A percentile compares a stretch with the other conserved stretches of the same genome.
phyloP scores from a whole-genome alignment of 2,888 invertebrate genomes.

The Thymelicus acteon region DNA sequence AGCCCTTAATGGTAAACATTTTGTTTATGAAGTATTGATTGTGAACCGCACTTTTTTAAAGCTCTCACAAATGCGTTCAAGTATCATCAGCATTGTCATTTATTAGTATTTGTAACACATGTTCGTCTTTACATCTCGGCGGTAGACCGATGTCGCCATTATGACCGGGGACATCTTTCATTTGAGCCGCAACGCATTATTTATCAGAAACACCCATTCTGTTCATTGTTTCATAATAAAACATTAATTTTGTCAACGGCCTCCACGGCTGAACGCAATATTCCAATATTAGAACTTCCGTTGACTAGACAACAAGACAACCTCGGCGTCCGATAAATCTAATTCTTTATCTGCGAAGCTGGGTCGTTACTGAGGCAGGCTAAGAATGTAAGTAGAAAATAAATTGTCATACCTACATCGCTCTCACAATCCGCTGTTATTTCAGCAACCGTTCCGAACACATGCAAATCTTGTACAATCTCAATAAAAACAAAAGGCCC shows the following conservation, averaged over 20 bases:
- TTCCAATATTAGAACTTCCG: constrained; percentile 81
- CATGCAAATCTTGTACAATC: constrained; percentile 71
- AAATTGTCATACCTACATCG: constrained; percentile 55
- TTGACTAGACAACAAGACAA: constrained; percentile 59
- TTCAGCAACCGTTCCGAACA: constrained; percentile 57
- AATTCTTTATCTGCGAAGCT: constrained; percentile 50
- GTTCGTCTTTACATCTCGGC: constrained; percentile 52
- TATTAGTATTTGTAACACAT: constrained; percentile 51
- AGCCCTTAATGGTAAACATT: neutral
- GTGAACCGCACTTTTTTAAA: neutral
- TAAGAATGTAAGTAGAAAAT: constrained; percentile 54
- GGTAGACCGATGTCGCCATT: constrained; percentile 57
- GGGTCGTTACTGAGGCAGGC: constrained; percentile 39
- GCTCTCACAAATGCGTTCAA: constrained; percentile 38
- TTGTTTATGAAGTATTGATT: constrained; percentile 15
- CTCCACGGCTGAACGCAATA: constrained; percentile 64
- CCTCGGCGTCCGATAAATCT: constrained; percentile 55
- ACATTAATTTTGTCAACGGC: constrained; percentile 81
- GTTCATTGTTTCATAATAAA: constrained; percentile 83
- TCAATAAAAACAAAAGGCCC: constrained; percentile 72
- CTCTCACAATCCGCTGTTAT: constrained; percentile 47
- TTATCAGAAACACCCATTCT: constrained; percentile 72
- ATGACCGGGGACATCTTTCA: constrained; percentile 68
- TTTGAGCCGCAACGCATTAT: constrained; percentile 66
- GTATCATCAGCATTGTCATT: constrained; percentile 48